phyloP scores from a whole-genome alignment of 2,797 vertebrate genomes.

The Poecilia wingei region DNA sequence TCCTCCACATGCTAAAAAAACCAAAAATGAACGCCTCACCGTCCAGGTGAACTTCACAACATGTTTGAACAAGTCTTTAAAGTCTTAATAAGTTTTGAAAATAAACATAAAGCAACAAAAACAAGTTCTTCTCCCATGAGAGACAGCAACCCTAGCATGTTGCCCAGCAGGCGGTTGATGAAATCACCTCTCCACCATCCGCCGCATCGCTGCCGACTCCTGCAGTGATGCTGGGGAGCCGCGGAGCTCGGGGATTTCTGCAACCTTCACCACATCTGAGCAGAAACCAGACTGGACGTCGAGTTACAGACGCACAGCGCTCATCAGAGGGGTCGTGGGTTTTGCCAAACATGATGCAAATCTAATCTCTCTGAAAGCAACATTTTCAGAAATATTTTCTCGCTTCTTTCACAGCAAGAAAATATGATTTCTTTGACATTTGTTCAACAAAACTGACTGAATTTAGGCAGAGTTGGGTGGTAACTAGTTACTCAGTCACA shows the following conservation, averaged over 20 bases:
- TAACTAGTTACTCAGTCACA: too few relatives aligned
- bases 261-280: conserved; percentile 22
- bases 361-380: neutral
- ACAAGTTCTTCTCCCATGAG: conserved; percentile 44
- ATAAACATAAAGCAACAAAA: conserved; percentile 8
- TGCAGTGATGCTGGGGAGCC: conserved; percentile 31
- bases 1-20: conserved; percentile 20
- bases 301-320: neutral
- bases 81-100: conserved; percentile 11
- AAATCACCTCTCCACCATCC: conserved; percentile 15
- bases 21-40: neutral
- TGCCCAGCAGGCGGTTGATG: conserved; percentile 30
- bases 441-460: neutral
- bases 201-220: conserved; percentile 28
- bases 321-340: neutral
- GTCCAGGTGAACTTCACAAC: conserved; percentile 7
- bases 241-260: conserved; percentile 16
- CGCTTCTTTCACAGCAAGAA: neutral
- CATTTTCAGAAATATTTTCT: neutral
- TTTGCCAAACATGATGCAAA: neutral
- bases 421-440: neutral
- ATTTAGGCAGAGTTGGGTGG: neutral
- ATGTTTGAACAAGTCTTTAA: conserved; percentile 21
- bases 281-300: conserved; percentile 14
- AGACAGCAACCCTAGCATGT: conserved; percentile 54